These are phyloP conservation scores for Lampris incognitus DNA, from an alignment of 2,113 vertebrate species.

Conservation along the genomic window DNA sequence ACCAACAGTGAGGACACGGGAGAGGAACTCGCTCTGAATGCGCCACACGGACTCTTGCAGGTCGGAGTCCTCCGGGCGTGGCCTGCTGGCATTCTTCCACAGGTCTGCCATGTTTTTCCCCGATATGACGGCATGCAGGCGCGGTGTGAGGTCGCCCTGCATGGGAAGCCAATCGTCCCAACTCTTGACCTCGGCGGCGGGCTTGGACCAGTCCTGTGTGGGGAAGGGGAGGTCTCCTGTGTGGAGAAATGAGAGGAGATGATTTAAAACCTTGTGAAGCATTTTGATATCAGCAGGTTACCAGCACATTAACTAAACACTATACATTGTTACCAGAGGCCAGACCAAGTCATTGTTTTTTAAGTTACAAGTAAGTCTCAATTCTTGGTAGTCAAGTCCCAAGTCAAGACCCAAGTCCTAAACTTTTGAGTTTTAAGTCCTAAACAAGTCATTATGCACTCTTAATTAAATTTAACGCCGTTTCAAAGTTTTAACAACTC, in stretches of 20 bases:
- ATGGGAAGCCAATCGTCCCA: conserved; percentile 93
- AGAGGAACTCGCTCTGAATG: conserved; percentile 90
- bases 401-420: too few relatives aligned
- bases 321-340: too few relatives aligned
- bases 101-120: conserved; percentile 87
- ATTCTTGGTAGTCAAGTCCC: too few relatives aligned
- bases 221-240: conserved; percentile 78
- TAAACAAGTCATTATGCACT: too few relatives aligned
- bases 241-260: background rate
- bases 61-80: conserved; percentile 83
- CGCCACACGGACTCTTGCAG: conserved; percentile 86
- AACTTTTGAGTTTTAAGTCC: too few relatives aligned
- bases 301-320: too few relatives aligned
- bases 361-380: too few relatives aligned
- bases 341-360: too few relatives aligned
- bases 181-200: conserved; percentile 66
- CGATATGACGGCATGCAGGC: conserved; percentile 77
- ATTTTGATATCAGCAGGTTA: background rate
- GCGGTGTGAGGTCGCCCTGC: conserved; percentile 81
- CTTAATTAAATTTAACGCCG: too few relatives aligned
- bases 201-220: conserved; percentile 83
- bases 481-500: too few relatives aligned
- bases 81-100: conserved; percentile 86
- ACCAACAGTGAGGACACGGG: conserved; percentile 87
- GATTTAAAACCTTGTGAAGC: background rate